Base-by-base conservation (phyloP, 23 tunicate genomes). In the Clavelina lepadiformis region DNA sequence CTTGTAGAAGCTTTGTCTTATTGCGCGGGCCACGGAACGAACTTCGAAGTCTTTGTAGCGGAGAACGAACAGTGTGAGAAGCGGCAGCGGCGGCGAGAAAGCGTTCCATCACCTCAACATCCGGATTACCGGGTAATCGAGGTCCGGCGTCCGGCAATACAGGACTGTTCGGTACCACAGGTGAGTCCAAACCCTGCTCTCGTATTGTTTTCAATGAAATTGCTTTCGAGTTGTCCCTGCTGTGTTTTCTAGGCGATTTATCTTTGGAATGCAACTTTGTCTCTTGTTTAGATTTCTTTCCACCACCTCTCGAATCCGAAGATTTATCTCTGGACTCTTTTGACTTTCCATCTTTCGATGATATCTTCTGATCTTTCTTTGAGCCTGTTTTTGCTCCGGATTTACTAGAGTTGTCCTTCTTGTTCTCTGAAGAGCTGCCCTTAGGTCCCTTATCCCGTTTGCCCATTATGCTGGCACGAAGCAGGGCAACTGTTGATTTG, bases 401-500 rank as follows among this genome's bases (percentile, higher is more conserved):
- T n/a, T n/a, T n/a, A n/a, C n/a, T n/a, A n/a, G n/a, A n/a, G n/a
- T n/a, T n/a, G n/a, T n/a, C 61, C n/a, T 34, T 33, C 5, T 56
- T 35, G 2, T 68, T 58, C 8, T 72, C 78, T 15, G 67, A 41
- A 27, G 78, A 58, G 5, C 67, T 44, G 35, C 68, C 59, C 18
- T 58, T 45, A 7, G 72, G 50, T 6, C 51, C 25, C 38, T 76
- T 76, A 35, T 65, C 82, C 1, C 71, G 71, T 57, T 76, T 76
- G 22, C 71, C 82, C 65, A 76, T 56, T 3, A 76, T 34, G 41
- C 82, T 76, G 30, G 73, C 82, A 28, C 73, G 65, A 19, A 76
- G 33, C 50, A 76, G 27, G 20, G 82, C 82, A 27, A 76, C 69
- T 5, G 82, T 76, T 19, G 82, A 76, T 65, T 76, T 76, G 71